phyloP scores from a whole-genome alignment of 2,113 vertebrate species.

The Eurystomus gularis region DNA sequence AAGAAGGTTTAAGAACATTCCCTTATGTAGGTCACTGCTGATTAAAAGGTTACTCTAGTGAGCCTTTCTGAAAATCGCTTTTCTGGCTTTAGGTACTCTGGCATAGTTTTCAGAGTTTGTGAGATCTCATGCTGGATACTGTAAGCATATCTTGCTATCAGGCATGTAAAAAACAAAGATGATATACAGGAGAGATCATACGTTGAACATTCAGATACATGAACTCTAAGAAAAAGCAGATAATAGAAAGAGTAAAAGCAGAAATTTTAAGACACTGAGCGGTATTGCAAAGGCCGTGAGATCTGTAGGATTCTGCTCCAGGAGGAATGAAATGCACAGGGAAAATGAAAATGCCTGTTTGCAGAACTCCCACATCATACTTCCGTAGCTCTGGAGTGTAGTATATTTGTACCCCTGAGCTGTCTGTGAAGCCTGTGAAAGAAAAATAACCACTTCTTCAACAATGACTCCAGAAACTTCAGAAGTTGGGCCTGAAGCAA shows the following conservation, averaged over 20 bases:
- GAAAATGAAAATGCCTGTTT: conserved; percentile 62
- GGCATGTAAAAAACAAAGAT: not conserved
- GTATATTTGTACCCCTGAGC: conserved; percentile 77
- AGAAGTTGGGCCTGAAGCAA: not conserved
- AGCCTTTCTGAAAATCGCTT: not conserved
- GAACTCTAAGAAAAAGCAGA: not conserved
- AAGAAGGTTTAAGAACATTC: not conserved
- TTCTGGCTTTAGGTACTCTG: not conserved
- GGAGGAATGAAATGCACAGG: conserved; percentile 78
- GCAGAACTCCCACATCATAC: conserved; percentile 75
- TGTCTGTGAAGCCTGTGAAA: conserved; percentile 73
- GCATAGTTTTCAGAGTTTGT: not conserved
- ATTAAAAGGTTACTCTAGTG: not conserved
- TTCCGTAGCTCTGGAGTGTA: conserved; percentile 69
- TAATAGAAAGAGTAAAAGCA: not conserved
- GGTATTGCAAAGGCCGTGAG: conserved; percentile 78
- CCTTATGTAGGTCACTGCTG: not conserved
- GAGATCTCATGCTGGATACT: not conserved
- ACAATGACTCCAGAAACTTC: not conserved
- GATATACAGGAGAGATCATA: not conserved
- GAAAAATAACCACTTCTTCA: not conserved
- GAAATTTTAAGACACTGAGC: not conserved
- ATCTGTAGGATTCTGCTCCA: conserved; percentile 70
- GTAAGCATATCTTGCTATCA: not conserved
- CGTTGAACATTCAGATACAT: not conserved